These are phyloP conservation scores for Sorex maritimensis DNA, from an alignment of 2,797 vertebrate genomes.

Conservation along the genomic window DNA sequence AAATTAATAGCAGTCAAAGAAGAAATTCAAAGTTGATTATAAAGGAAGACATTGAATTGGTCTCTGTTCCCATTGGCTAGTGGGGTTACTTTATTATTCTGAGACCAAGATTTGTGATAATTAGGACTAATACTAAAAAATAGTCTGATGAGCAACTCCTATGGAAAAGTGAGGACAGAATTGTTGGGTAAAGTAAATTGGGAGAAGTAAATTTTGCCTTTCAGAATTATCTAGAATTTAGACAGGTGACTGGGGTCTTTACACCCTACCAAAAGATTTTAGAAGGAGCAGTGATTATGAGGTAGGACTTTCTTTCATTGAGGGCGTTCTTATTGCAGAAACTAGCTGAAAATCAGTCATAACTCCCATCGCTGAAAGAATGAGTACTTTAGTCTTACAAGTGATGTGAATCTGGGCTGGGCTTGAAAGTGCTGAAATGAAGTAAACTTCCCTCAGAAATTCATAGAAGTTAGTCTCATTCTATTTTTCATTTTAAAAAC, in stretches of 20 bases:
- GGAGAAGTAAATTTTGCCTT: not conserved
- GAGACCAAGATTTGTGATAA: not conserved
- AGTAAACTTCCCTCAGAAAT: not conserved
- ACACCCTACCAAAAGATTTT: not conserved
- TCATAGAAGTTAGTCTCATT: not conserved
- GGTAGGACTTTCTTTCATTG: not conserved
- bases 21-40: constrained; percentile 36
- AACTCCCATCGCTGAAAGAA: not conserved
- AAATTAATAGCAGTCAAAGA: constrained; percentile 37
- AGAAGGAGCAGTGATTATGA: not conserved
- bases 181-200: not conserved
- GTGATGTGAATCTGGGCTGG: not conserved
- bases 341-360: not conserved
- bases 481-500: not conserved
- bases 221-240: constrained; percentile 7
- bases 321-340: not conserved
- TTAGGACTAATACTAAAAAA: not conserved
- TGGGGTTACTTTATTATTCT: not conserved
- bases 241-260: not conserved
- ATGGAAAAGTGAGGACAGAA: not conserved
- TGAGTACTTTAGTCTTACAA: not conserved
- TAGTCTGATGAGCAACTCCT: not conserved
- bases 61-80: not conserved
- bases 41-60: not conserved
- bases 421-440: not conserved